Conservation (phyloP, 2,888 invertebrate genomes). For the Xanthostigma xanthostigma region DNA sequence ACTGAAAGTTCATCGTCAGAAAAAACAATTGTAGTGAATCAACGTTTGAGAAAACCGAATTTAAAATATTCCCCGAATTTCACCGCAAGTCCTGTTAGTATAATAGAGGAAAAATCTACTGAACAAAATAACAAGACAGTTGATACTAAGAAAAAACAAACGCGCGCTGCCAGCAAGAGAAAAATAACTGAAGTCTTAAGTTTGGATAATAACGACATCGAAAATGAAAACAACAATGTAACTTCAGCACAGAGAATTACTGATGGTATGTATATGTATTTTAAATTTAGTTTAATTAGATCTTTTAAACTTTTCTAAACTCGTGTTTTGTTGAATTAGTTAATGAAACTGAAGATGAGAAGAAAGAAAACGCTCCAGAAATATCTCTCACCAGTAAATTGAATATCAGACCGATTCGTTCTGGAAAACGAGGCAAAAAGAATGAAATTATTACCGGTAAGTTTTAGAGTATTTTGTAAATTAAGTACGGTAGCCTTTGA, state of each 20-base stretch:
- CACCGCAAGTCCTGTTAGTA: neutral
- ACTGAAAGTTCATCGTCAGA: neutral
- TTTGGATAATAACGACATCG: neutral
- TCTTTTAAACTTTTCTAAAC: no score
- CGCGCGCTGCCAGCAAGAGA: neutral
- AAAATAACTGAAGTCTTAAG: constrained; percentile 1
- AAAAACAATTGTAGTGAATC: neutral
- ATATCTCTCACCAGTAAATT: neutral
- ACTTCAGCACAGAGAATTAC: no score
- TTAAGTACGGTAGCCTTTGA: no score
- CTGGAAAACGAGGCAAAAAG: neutral
- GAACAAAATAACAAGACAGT: constrained; percentile 1
- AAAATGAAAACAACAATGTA: neutral
- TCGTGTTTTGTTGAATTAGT: no score
- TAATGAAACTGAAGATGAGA: no score
- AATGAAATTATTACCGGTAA: neutral
- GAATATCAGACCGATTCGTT: neutral
- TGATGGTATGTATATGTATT: no score
- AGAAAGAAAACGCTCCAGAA: no score
- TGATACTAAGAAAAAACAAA: neutral
- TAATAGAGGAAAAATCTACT: neutral
- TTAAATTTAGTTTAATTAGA: no score
- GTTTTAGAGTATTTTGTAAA: no score
- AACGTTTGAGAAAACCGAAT: constrained; percentile 9
- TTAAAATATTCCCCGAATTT: constrained; percentile 5